Base-by-base conservation (phyloP, 2,113 vertebrate species). In the Lophochroa leadbeateri region DNA sequence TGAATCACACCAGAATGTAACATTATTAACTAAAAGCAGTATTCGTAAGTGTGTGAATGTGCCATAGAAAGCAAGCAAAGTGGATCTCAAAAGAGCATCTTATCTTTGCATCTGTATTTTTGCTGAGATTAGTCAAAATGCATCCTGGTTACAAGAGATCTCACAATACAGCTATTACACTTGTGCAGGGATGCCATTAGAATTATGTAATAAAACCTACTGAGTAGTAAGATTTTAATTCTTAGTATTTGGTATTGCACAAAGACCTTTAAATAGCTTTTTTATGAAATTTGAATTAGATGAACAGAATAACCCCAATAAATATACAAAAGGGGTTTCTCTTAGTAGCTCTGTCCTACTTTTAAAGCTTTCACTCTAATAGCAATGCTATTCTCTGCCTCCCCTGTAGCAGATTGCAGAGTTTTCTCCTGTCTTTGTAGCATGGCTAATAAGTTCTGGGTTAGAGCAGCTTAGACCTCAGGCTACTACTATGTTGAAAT, bases 371-470 rank as follows among this genome's bases (percentile, higher is more conserved):
- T 90, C 75, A 81, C 82, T 94, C 50, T 72, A 94, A 83, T 55
- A 86, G 90, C 44, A 84, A 29, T 64, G 37, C 76, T 91, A 90
- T 96, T 97, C 92, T 94, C 80, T 92, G 76, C 55, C 55, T 95
- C 76, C 94, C 94, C 84, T 91, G 95, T 93, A 97, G 95, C 95
- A 96, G 96, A 94, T 15, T 84, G 77, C 94, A 92, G 10, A 58
- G 77, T 81, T 96, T 97, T 74, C 82, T 81, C 65, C 70, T 2
- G 3, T 71, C 76, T 97, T 96, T 89, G 60, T 94, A 94, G 91
- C 82, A 84, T 53, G 77, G 91, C 92, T 96, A 97, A 92, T 94
- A 95, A 94, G 80, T 96, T 95, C 95, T 92, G 93, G 77, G 88
- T 90, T 85, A 92, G 94, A 97, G 88, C 70, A 92, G 84, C 21